Evolutionary conservation across 2,113 vertebrate genomes (phyloP).

Genomic region (Pollimyrus isidori): DNA sequence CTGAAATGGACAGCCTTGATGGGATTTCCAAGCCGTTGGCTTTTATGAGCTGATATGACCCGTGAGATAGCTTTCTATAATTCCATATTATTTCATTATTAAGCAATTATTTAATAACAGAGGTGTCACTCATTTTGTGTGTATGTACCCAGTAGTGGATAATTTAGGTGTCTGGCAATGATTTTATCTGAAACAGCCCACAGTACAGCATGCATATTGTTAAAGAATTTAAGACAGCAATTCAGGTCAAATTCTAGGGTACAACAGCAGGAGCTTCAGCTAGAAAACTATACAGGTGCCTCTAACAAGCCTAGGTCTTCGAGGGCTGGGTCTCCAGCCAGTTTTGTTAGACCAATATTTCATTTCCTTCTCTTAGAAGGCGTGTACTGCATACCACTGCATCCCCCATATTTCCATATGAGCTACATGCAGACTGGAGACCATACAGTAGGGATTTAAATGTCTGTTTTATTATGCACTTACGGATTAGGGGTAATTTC

Average conservation of each 20-base stretch:
- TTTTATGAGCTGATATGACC: not conserved
- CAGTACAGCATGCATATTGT: not conserved
- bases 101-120: not conserved
- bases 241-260: not conserved
- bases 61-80: not conserved
- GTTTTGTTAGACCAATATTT: not conserved
- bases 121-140: not conserved
- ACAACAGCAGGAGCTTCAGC: not conserved
- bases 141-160: not conserved
- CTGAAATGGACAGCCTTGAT: not conserved
- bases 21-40: not conserved
- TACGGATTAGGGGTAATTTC: conserved; percentile 22
- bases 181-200: not conserved
- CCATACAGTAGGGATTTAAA: not conserved
- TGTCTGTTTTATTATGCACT: conserved; percentile 6
- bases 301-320: not conserved
- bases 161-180: not conserved
- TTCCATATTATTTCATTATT: not conserved
- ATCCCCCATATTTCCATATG: not conserved
- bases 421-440: not conserved
- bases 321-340: not conserved
- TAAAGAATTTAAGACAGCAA: not conserved
- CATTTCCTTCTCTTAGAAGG: not conserved
- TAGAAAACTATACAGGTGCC: not conserved
- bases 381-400: too few species aligned